Base-by-base conservation (phyloP, 2,888 invertebrate genomes). In the Torymus auratus region DNA sequence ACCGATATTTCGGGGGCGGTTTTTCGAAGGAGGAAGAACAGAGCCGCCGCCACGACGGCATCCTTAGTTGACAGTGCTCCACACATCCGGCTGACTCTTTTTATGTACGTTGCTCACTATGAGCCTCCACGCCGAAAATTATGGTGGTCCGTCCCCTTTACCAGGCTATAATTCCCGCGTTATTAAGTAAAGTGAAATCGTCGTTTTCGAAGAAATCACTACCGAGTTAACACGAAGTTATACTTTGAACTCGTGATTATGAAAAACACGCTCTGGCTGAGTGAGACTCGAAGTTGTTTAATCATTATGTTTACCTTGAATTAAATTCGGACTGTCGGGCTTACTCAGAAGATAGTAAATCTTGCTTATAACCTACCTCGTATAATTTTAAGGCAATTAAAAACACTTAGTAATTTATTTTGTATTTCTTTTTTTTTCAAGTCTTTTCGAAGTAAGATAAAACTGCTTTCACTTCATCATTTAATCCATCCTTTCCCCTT, bases 121-220 rank as follows among this genome's bases (percentile, higher is more conserved):
- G 20, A 17, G 14, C 70, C 17, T n/a, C 53, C 62, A 55, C 76
- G 67, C 67, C 15, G 68, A 80, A 65, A 72, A 81, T 81, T 70
- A 74, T 55, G 65, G 78, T 53, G 69, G 13, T 12, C 75, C 71
- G 72, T 79, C 79, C 75, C 67, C 55, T 68, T 71, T 61, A 52
- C 50, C 70, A 53, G 53, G 15, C 55, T 75, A 68, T 75, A 79
- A 82, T 82, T 78, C 50, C 41, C 68, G 78, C 28, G 58, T 77
- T 76, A 79, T 82, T 82, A 79, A 64, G 60, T 17, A 52, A 77
- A 82, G 78, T 79, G 82, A 82, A 82, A 79, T 79, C 82, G 82
- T 55, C 75, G 67, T 69, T 81, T 82, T 82, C 80, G 74, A 61
- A 41, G 82, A 80, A 82, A 77, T 78, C 81, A 55, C 56, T 55